These are phyloP conservation scores for Columbina picui DNA, from an alignment of 2,113 vertebrate genomes.

Conservation along the genomic window DNA sequence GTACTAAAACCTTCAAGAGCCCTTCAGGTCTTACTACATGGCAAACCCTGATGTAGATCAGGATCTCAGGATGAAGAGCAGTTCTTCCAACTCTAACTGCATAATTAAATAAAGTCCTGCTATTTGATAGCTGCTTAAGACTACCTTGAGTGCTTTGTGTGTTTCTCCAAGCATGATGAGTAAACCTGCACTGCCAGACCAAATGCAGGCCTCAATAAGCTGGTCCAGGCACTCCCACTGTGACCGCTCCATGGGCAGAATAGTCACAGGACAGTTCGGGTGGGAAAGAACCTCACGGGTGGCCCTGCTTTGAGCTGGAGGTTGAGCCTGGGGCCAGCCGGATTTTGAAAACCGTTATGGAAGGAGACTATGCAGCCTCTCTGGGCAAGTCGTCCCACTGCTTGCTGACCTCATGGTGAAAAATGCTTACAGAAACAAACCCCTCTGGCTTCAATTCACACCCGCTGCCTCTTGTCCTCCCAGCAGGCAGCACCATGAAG, in stretches of 20 bases:
- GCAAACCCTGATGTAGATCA: not conserved
- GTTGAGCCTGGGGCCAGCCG: not conserved
- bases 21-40: not conserved
- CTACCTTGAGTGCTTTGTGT: not conserved
- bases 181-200: not conserved
- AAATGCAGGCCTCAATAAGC: not conserved
- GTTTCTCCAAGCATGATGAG: not conserved
- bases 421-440: fast-evolving
- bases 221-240: not conserved
- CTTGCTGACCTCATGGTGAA: fast-evolving
- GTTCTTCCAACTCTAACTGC: not conserved
- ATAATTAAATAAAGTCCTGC: not conserved
- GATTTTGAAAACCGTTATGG: not conserved
- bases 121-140: not conserved
- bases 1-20: not conserved
- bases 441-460: not conserved
- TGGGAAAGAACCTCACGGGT: not conserved
- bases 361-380: not conserved
- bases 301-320: not conserved
- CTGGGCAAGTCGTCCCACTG: not conserved
- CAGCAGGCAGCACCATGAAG: not conserved
- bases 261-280: not conserved
- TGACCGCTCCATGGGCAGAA: fast-evolving
- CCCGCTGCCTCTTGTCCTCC: not conserved
- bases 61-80: not conserved